Conservation (phyloP, 2,888 invertebrate genomes). For the Parnassius apollo region DNA sequence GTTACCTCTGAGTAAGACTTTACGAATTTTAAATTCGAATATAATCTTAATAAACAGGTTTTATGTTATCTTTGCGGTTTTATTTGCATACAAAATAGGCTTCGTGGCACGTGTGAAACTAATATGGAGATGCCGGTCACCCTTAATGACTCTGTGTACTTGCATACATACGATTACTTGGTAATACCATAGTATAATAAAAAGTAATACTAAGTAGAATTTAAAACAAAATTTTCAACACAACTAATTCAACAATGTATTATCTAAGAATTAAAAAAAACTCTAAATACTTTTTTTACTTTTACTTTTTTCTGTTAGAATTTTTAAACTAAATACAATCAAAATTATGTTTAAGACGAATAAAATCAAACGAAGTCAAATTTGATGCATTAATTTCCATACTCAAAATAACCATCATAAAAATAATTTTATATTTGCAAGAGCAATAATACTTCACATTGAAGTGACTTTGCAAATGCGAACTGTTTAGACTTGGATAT, state of each 20-base stretch:
- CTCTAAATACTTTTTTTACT: too few relatives aligned
- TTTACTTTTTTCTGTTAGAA: too few relatives aligned
- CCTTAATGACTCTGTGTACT: slow-evolving; percentile 56
- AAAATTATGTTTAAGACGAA: too few relatives aligned
- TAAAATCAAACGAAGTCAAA: too few relatives aligned
- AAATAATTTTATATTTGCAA: slow-evolving; percentile 33
- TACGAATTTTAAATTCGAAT: slow-evolving; percentile 74
- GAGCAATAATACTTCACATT: slow-evolving; percentile 54
- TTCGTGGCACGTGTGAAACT: slow-evolving; percentile 69
- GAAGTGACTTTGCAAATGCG: slow-evolving; percentile 66
- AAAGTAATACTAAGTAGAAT: too few relatives aligned
- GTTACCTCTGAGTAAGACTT: slow-evolving; percentile 70
- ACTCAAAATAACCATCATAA: too few relatives aligned
- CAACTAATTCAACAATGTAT: too few relatives aligned
- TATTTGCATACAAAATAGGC: slow-evolving; percentile 74
- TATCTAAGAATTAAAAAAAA: too few relatives aligned
- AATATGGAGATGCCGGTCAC: slow-evolving; percentile 71
- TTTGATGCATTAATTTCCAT: too few relatives aligned
- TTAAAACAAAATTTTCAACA: too few relatives aligned
- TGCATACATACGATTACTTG: background rate
- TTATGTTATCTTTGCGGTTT: slow-evolving; percentile 73
- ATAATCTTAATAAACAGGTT: slow-evolving; percentile 77
- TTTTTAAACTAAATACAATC: too few relatives aligned
- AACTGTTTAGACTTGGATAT: slow-evolving; percentile 75
- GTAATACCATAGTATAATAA: too few relatives aligned